Base-by-base conservation (phyloP, 2,888 invertebrate genomes). In the Microplitis manilae region DNA sequence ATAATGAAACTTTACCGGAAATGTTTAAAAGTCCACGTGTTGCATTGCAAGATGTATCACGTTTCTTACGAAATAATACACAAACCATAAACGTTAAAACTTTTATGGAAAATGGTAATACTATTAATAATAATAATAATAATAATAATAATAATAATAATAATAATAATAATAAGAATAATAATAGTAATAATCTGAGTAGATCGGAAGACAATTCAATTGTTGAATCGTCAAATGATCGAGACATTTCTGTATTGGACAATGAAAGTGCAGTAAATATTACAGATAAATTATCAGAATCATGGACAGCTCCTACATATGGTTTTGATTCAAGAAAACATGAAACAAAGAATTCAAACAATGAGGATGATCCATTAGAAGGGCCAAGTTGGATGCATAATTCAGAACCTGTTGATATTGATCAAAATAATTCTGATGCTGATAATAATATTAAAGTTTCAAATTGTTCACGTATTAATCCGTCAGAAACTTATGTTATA, bases 351-450 rank as follows among this genome's bases (percentile, higher is more conserved):
- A 59, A 68, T n/a, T 17, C 1, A 6, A 61, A 5, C 15, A 8
- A 68, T 73, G 41, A 62, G 40, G 85, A 87, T 1, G 90, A 90
- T 84, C 89, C 89, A 0, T 67, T 89, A 17, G 90, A 90, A 80
- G 90, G 90, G 2, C 85, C 90, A 2, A 90, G 90, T 70, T 90
- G 90, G 90, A 77, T 86, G 41, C 82, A 84, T 13, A 80, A 84
- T 65, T 73, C 69, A 17, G 65, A 77, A 69, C 69, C 62, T 39
- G 15, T 39, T 4, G 67, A 60, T 50, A 50, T 50, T 50, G 50
- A 7, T 61, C 68, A 0, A 64, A 41, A 40, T 65, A 62, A 61
- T 7, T 62, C 62, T 5, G 8, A 20, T 68, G 5, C n/a, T 15
- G 40, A 15, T 6, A 40, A 41, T 5, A 17, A 17, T 17, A 5